A percentile compares a stretch with the other conserved stretches of the same genome.
Evolutionary conservation across 2,797 vertebrate species (phyloP).

Genomic region (Lates japonicus): DNA sequence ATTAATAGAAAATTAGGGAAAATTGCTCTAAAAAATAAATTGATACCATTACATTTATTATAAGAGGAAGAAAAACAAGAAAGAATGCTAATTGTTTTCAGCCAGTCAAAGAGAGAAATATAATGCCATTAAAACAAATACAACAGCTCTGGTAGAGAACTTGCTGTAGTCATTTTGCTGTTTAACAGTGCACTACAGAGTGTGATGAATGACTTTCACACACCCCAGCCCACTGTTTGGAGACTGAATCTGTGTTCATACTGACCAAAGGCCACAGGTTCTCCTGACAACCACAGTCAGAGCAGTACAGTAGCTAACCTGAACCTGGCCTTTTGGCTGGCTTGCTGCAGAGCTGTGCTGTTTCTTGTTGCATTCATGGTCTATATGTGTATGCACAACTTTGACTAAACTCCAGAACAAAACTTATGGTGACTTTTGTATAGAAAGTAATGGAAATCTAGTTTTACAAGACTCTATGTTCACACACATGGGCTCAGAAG

Average conservation of each 20-base stretch:
- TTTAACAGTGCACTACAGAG: conserved; percentile 20
- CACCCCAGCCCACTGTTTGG: conserved; percentile 14
- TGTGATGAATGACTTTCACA: conserved; percentile 12
- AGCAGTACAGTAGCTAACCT: not conserved
- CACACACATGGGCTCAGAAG: not conserved
- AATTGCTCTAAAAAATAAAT: not conserved
- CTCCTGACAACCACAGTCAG: not conserved
- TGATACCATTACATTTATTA: not conserved
- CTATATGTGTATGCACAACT: not conserved
- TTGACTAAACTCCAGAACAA: not conserved
- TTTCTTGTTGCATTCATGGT: not conserved
- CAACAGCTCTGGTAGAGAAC: not conserved
- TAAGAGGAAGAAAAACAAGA: not conserved
- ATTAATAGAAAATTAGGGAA: not conserved
- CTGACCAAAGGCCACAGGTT: conserved; percentile 10
- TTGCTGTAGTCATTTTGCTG: conserved; percentile 2
- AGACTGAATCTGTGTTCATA: conserved; percentile 22
- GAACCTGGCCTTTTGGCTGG: not conserved
- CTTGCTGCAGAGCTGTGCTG: not conserved
- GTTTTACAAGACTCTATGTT: not conserved
- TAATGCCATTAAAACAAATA: not conserved
- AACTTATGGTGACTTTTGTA: not conserved
- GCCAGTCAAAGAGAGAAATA: not conserved
- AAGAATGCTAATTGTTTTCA: not conserved
- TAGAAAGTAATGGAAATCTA: not conserved